phyloP scores from a whole-genome alignment of 2,888 invertebrate species.

The Pegoplata infirma region DNA sequence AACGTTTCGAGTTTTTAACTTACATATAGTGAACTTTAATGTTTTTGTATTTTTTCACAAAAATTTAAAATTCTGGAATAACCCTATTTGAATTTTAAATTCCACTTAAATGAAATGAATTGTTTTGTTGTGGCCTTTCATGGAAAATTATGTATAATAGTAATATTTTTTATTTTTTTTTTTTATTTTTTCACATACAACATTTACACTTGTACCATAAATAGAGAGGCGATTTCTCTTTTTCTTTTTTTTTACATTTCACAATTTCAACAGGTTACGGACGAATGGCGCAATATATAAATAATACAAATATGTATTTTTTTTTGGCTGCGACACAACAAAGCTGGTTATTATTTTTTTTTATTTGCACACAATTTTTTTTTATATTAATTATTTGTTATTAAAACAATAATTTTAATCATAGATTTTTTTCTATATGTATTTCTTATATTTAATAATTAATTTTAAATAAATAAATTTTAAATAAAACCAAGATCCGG shows the following conservation, averaged over 20 bases:
- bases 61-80: slow-evolving; percentile 2
- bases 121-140: not conserved
- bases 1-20: too few relatives aligned
- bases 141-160: not conserved
- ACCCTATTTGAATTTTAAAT: not conserved
- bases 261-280: slow-evolving; percentile 25
- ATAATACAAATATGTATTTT: not conserved
- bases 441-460: not conserved
- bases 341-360: not conserved
- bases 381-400: not conserved
- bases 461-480: not conserved
- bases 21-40: not conserved
- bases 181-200: slow-evolving; percentile 4
- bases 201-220: slow-evolving; percentile 22
- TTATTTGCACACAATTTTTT: not conserved
- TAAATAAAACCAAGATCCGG: not conserved
- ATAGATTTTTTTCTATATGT: not conserved
- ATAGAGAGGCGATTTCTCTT: slow-evolving; percentile 39
- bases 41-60: not conserved
- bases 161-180: not conserved
- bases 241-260: slow-evolving; percentile 43
- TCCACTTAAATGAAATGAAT: too few relatives aligned
- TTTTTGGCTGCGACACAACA: not conserved
- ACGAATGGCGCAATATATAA: not conserved
- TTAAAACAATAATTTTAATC: not conserved